Conservation (phyloP, 2,888 invertebrate genomes). For the Nasonovia ribisnigri region DNA sequence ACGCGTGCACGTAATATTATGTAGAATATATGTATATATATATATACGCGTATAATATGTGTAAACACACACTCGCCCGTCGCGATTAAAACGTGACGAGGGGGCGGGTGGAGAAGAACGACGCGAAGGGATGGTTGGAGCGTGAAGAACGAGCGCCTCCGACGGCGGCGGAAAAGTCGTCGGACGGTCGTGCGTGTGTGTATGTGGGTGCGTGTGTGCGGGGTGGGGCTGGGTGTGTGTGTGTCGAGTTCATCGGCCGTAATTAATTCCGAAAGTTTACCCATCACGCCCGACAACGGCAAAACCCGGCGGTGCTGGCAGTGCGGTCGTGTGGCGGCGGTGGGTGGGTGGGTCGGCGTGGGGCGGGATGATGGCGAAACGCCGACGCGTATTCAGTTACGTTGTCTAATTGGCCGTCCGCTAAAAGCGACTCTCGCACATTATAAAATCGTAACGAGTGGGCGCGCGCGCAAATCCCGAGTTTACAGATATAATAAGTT, state of each 20-base stretch:
- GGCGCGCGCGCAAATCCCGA: neutral
- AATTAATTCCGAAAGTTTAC: slow-evolving; percentile 56
- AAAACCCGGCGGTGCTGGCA: neutral
- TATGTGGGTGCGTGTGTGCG: neutral
- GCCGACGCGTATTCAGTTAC: neutral
- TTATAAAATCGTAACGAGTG: neutral
- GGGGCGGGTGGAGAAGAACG: neutral
- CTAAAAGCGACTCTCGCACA: neutral
- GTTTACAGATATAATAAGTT: neutral
- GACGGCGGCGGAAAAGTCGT: neutral
- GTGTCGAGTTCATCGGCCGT: slow-evolving; percentile 22
- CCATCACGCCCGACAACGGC: neutral
- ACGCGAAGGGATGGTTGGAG: neutral
- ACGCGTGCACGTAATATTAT: neutral
- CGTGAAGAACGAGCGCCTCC: neutral
- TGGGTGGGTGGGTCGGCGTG: neutral
- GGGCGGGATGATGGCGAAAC: neutral
- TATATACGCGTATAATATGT: neutral
- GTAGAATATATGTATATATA: neutral
- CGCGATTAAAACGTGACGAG: neutral
- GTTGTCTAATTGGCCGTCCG: slow-evolving; percentile 46
- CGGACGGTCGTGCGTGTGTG: neutral
- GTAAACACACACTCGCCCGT: neutral
- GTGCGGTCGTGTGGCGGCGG: neutral
- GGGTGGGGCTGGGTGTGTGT: neutral